Evolutionary conservation across 2,888 invertebrate genomes (phyloP).

Genomic region (Diplolepis rosae): DNA sequence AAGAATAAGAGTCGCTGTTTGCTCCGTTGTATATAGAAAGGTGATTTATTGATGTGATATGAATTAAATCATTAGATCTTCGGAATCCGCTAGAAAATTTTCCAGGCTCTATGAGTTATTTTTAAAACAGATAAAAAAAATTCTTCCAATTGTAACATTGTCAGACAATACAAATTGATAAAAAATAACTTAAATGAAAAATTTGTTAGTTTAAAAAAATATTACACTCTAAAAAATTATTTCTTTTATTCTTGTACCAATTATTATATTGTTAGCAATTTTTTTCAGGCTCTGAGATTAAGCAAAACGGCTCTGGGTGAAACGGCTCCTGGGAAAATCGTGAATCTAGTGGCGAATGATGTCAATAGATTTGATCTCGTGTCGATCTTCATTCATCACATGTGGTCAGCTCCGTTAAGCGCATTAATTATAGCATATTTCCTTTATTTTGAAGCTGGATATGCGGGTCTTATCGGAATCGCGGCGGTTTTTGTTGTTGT

Average conservation of each 20-base stretch:
- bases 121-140: too few species aligned
- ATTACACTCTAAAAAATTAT: too few species aligned
- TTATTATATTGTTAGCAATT: constrained; percentile 4
- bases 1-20: constrained; percentile 87
- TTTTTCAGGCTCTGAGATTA: constrained; percentile 48
- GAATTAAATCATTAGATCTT: too few species aligned
- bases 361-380: constrained; percentile 95
- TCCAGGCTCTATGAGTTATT: too few species aligned
- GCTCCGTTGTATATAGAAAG: constrained; percentile 90
- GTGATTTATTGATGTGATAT: too few species aligned
- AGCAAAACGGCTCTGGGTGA: constrained; percentile 80
- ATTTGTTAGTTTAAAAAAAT: too few species aligned
- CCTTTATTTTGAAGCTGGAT: constrained; percentile 84
- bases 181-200: neutral
- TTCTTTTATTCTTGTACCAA: too few species aligned
- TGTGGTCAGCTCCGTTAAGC: constrained; percentile 90
- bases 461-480: constrained; percentile 88
- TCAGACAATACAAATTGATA: neutral
- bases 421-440: constrained; percentile 84
- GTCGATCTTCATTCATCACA: constrained; percentile 90
- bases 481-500: constrained; percentile 87
- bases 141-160: too few species aligned
- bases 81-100: too few species aligned
- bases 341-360: constrained; percentile 85
- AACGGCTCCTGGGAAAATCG: constrained; percentile 79